Evolutionary conservation across 2,797 vertebrate species (phyloP), one percentile per base, ranked within the genome.

Genomic region (Holocentrus rufus): DNA sequence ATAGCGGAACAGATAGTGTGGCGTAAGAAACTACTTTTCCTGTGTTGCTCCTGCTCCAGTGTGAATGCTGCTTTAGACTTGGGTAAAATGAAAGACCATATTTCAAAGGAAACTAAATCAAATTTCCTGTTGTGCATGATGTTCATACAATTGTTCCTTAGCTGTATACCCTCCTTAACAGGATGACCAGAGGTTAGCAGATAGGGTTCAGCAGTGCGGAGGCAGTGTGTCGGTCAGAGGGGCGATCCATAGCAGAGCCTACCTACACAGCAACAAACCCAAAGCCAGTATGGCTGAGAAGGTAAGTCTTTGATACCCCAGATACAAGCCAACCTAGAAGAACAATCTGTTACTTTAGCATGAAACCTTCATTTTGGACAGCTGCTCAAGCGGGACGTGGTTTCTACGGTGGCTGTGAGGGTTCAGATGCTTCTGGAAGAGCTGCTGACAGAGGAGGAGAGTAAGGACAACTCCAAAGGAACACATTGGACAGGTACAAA

Each of bases 371-470:
- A 2, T 25, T 71, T 22, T 22, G 20, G 3, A 47, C 83, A 99
- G 97, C 93, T 96, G 82, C 85, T 99, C 79, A 99, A 97, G 83
- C 95, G 96, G 85, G 97, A 99, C 65, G 89, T 95, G 54, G 83
- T 98, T 87, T 97, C 95, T 78, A 97, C 97, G 0, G 81, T 98
- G 87, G 91, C 91, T 84, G 93, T 94, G 56, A 95, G 97, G 57
- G 94, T 95, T 92, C 95, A 97, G 89, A 95, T 98, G 90, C 85
- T 96, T 2, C 93, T 97, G 90, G 97, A 99, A 81, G 97, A 99
- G 83, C 89, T 96, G 62, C 85, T 92, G 72, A 86, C 95, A 82
- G 93, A 95, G 81, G 86, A 78, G 55, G 88, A 89, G 88, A 87
- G 86, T 81, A 92, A 93, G 90, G 86, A 54, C 30, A 65, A 57